Conservation (phyloP, 2,888 invertebrate species). For the Harpalus rufipes region DNA sequence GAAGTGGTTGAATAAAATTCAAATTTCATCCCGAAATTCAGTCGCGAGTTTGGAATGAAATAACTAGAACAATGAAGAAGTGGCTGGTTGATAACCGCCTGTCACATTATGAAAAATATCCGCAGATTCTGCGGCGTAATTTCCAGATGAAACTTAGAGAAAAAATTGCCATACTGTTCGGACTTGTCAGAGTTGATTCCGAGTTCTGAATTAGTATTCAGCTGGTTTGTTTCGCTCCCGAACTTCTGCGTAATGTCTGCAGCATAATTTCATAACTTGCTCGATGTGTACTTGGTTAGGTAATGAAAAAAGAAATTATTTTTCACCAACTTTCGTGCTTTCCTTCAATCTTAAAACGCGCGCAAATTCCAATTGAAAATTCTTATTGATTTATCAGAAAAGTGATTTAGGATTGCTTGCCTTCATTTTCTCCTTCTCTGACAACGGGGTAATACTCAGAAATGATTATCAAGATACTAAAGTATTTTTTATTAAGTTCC, state of each 20-base stretch:
- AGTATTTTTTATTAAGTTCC: background rate
- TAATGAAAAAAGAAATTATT: constrained; percentile 66
- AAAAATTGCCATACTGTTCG: constrained; percentile 52
- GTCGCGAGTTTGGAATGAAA: background rate
- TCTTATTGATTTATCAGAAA: constrained; percentile 51
- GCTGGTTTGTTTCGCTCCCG: constrained; percentile 52
- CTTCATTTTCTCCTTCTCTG: constrained; percentile 15
- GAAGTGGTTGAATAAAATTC: background rate
- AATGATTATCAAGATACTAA: background rate
- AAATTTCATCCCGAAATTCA: background rate
- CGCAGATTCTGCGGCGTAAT: constrained; percentile 12
- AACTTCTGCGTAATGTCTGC: constrained; percentile 54
- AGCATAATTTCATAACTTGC: constrained; percentile 65
- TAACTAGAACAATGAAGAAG: constrained; percentile 7
- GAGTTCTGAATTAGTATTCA: constrained; percentile 64
- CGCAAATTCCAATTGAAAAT: constrained; percentile 28
- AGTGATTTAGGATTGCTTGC: constrained; percentile 28
- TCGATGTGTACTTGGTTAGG: constrained; percentile 59
- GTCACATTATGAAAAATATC: constrained; percentile 40
- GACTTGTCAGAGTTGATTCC: constrained; percentile 56
- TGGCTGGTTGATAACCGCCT: background rate
- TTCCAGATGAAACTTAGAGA: constrained; percentile 26
- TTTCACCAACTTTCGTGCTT: constrained; percentile 54
- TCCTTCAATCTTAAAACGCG: constrained; percentile 2
- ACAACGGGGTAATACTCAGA: background rate